A percentile compares a stretch with the other conserved stretches of the same genome.
Conservation (phyloP, 2,888 invertebrate species). For the Sminthurinus aureus region DNA sequence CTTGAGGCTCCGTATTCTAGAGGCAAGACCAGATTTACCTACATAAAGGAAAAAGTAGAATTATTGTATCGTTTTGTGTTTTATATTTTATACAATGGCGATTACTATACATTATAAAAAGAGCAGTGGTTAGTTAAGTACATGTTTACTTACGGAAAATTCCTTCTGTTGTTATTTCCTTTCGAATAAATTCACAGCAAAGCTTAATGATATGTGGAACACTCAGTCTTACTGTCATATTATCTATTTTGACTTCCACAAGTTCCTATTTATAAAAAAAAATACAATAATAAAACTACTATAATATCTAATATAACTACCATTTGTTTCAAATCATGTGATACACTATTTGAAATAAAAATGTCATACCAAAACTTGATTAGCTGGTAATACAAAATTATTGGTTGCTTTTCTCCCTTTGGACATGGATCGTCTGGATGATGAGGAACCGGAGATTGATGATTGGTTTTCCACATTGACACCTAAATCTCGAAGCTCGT, state of each 20-base stretch:
- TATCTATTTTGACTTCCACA: conserved; percentile 28
- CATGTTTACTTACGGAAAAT: conserved; percentile 75
- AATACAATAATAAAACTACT: background rate
- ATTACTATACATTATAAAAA: too few relatives aligned
- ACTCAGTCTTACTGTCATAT: conserved; percentile 9
- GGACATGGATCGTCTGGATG: conserved; percentile 13
- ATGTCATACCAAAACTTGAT: conserved; percentile 26
- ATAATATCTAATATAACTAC: background rate
- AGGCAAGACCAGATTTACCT: conserved; percentile 78
- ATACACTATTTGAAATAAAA: too few relatives aligned
- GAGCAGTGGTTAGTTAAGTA: too few relatives aligned
- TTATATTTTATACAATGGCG: too few relatives aligned
- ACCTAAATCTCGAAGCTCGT: conserved; percentile 22
- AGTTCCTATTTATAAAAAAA: conserved; percentile 19
- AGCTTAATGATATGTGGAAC: conserved; percentile 78
- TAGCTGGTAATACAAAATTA: conserved; percentile 1
- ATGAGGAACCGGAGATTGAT: too few relatives aligned
- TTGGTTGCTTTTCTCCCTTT: conserved; percentile 24
- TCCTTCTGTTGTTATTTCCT: conserved; percentile 79
- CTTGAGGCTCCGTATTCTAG: conserved; percentile 82
- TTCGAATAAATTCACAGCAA: conserved; percentile 74
- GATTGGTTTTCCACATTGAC: conserved; percentile 4
- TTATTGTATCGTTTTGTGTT: too few relatives aligned
- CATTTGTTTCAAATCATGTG: background rate
- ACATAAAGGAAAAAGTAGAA: too few relatives aligned